Evolutionary conservation across 2,888 invertebrate genomes (phyloP).

Genomic region (Synanthedon tipuliformis): DNA sequence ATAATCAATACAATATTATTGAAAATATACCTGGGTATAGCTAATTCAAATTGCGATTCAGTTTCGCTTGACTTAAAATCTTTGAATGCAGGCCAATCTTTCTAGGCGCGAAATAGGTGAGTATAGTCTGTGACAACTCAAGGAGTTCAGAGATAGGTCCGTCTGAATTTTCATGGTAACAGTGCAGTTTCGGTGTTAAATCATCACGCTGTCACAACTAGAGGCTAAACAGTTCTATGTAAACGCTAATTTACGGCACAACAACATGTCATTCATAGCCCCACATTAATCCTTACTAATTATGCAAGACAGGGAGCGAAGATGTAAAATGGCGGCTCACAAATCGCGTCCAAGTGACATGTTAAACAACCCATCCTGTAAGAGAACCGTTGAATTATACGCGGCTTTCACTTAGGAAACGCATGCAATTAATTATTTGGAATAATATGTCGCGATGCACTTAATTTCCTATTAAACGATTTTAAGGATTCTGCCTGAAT

Average conservation of each 20-base stretch:
- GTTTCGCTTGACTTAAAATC: no score
- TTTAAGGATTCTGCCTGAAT: neutral
- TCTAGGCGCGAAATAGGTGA: no score
- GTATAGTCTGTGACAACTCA: no score
- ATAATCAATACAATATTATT: neutral
- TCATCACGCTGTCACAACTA: neutral
- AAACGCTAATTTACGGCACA: conserved; percentile 34
- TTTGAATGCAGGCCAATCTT: no score
- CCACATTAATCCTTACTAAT: conserved; percentile 65
- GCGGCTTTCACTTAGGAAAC: conserved; percentile 49
- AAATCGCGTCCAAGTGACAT: conserved; percentile 65
- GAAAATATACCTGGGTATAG: neutral
- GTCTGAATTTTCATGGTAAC: no score
- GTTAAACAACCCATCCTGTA: conserved; percentile 61
- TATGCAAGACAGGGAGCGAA: conserved; percentile 63
- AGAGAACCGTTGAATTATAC: conserved; percentile 63
- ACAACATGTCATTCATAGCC: conserved; percentile 57
- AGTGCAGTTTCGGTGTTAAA: neutral
- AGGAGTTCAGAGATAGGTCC: no score
- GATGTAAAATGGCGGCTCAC: conserved; percentile 63
- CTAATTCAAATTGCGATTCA: no score
- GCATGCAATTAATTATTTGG: conserved; percentile 58
- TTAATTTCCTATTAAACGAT: conserved; percentile 60
- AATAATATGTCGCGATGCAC: conserved; percentile 63
- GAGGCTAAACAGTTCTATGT: neutral